phyloP scores from a whole-genome alignment of 1,140 invertebrate species.

The Callitettix versicolor region DNA sequence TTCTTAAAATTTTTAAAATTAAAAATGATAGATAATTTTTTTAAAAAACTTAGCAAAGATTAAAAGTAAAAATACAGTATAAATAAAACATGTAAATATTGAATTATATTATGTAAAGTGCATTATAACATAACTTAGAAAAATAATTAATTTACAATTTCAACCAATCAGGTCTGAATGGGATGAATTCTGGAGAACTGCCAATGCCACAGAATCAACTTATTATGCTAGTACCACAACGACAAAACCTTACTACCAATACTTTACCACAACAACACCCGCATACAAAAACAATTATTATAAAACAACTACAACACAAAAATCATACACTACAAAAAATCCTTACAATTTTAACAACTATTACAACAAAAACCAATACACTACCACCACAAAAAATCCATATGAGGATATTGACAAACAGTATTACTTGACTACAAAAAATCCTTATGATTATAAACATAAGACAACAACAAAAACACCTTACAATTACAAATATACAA shows the following conservation, averaged over 20 bases:
- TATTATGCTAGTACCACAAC: conserved; percentile 12
- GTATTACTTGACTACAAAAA: conserved; percentile 5
- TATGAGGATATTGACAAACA: neutral
- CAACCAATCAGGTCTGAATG: conserved; percentile 21
- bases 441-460: neutral
- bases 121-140: neutral
- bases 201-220: conserved; percentile 13
- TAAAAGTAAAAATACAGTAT: no score
- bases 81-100: no score
- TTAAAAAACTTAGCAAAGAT: no score
- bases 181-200: conserved; percentile 24
- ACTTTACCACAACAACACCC: neutral
- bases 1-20: no score
- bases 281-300: conserved; percentile 1
- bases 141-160: conserved; percentile 1
- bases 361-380: conserved; percentile 6
- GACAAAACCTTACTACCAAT: conserved; percentile 7
- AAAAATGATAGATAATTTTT: no score
- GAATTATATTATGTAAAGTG: no score
- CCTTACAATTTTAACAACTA: conserved; percentile 17
- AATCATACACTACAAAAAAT: conserved; percentile 10
- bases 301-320: conserved; percentile 3
- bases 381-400: neutral
- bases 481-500: conserved; percentile 2
- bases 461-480: neutral